phyloP scores from a whole-genome alignment of 35 echinoderm and acorn worm species.

The Stichopus chloronotus region DNA sequence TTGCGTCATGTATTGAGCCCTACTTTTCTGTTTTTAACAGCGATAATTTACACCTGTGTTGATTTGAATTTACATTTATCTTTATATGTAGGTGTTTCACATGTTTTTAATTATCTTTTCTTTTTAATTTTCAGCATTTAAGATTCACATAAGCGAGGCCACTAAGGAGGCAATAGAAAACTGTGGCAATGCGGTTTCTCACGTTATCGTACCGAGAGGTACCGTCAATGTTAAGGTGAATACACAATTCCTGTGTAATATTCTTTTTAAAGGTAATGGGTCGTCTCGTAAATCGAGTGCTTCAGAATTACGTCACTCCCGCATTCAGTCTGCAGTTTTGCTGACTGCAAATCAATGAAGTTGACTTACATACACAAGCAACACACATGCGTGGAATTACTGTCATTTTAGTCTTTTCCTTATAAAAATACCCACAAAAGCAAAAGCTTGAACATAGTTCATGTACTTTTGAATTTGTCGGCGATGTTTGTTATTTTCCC shows the following conservation, averaged over 20 bases:
- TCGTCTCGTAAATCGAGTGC: not conserved
- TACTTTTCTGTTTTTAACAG: too few relatives aligned
- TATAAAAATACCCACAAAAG: not conserved
- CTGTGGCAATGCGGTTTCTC: not conserved
- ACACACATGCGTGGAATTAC: not conserved
- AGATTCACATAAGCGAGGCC: constrained; percentile 65
- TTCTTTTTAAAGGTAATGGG: not conserved
- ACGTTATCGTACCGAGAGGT: constrained; percentile 47
- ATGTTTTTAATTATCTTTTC: not conserved
- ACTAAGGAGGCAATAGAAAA: constrained; percentile 57
- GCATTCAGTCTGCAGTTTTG: not conserved
- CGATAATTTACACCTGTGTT: too few relatives aligned
- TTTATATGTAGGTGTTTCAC: too few relatives aligned
- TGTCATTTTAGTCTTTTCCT: not conserved
- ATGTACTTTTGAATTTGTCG: too few relatives aligned
- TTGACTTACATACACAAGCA: not conserved
- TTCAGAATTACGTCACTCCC: not conserved
- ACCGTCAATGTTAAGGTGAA: constrained; percentile 64
- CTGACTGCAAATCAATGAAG: not conserved
- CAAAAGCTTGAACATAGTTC: not conserved
- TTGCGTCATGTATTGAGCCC: too few relatives aligned
- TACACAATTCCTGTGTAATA: not conserved
- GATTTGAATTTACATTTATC: too few relatives aligned
- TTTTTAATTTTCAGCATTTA: constrained; percentile 53
- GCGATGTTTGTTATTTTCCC: too few relatives aligned